Base-by-base conservation (phyloP, 2,888 invertebrate genomes). In the Epirrhoe tristata region DNA sequence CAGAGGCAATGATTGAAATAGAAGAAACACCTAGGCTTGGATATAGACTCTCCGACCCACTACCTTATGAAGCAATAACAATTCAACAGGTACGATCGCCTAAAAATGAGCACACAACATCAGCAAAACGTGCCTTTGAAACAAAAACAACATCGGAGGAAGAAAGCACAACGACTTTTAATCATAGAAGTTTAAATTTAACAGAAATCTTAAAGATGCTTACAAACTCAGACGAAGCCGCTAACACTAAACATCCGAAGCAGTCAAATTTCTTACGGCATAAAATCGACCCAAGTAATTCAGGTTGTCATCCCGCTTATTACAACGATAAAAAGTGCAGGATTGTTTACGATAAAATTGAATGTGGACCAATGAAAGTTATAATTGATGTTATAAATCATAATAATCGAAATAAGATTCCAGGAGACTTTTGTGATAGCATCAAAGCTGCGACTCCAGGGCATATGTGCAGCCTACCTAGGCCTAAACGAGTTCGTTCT, bases 301-400 rank as follows among this genome's bases (percentile, higher is more conserved):
- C 58, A 1, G 59, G 61, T 39, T 79, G 74, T 56, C 59, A 72
- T 2, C 83, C 87, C 0, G 91, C 90, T 58, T 82, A 84, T 46
- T 90, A 75, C 66, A 80, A 90, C 73, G 80, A 75, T 32, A 79
- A 73, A 24, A 76, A 79, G 61, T 91, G 91, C 71, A 84, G 80
- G 75, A 67, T 76, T 16, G 59, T 83, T 0, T 81, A 83, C 6
- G 78, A 84, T 36, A 84, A 89, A 71, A 73, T 88, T 48, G 73
- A 90, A 6, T 92, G 91, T 77, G 92, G 91, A 2, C 91, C 4
- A 69, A 79, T 3, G 68, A 74, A 54, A 52, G 76, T 8, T 63
- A 78, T 17, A 77, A 87, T 51, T 3, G 24, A 24, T 24, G 24
- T 24, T 24, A 24, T 24, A 24, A 24, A 24, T 24, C 3, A 24